Evolutionary conservation across 2,113 vertebrate species (phyloP).

Genomic region (Brachionichthys hirsutus): DNA sequence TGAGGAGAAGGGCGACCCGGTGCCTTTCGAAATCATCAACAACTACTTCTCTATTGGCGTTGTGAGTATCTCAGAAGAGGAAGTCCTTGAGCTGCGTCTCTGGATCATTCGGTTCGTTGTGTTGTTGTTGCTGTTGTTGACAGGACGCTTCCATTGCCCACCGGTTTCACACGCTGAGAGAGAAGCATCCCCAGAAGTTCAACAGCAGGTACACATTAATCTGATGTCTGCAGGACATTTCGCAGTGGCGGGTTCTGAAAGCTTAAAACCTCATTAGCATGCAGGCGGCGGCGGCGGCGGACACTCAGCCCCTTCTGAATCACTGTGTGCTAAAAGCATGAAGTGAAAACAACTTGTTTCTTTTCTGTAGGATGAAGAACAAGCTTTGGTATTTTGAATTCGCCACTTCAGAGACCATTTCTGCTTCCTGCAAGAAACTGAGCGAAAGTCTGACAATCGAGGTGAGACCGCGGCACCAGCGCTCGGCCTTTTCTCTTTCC

Average conservation of each 20-base stretch:
- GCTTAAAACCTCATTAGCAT: conserved; percentile 1
- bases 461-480: conserved; percentile 66
- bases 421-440: conserved; percentile 91
- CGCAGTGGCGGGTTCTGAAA: conserved; percentile 1
- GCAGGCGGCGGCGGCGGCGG: conserved; percentile 27
- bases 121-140: conserved; percentile 32
- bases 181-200: conserved; percentile 94
- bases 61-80: conserved; percentile 73
- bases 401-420: conserved; percentile 92
- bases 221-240: neutral
- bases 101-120: neutral
- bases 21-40: conserved; percentile 94
- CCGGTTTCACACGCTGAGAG: conserved; percentile 91
- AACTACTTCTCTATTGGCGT: conserved; percentile 97
- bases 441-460: conserved; percentile 84
- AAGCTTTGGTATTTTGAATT: conserved; percentile 97
- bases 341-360: conserved; percentile 10
- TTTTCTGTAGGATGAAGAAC: conserved; percentile 88
- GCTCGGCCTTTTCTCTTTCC: neutral
- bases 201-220: conserved; percentile 88
- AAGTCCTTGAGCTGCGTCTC: neutral
- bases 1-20: conserved; percentile 85
- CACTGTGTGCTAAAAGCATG: neutral
- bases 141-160: conserved; percentile 95
- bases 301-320: neutral